Percentiles rank a stretch among this genome's conserved stretches.
These are phyloP conservation scores for Drosophila meridionalis DNA, from an alignment of 2,888 invertebrate genomes.

Conservation along the genomic window DNA sequence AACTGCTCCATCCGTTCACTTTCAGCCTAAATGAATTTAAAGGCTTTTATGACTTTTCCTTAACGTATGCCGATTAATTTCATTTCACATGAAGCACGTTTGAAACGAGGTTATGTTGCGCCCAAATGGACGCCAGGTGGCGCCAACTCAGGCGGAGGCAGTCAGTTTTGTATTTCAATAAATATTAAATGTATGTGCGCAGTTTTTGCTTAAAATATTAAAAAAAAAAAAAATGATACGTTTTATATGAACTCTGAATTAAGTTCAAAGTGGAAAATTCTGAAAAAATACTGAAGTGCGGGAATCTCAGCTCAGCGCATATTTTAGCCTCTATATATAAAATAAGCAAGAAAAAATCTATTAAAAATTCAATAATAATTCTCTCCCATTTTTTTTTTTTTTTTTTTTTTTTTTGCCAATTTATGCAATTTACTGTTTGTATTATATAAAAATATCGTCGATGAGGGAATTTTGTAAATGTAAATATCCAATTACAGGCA, in stretches of 20 bases:
- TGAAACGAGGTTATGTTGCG: constrained; percentile 24
- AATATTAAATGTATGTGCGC: not conserved
- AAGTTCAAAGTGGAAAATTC: not conserved
- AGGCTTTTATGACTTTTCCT: constrained; percentile 60
- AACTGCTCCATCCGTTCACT: not conserved
- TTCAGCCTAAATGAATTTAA: constrained; percentile 69
- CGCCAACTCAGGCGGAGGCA: not conserved
- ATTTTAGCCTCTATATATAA: not conserved
- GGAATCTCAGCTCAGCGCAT: not conserved
- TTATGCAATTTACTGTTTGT: constrained; percentile 1
- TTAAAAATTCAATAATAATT: constrained; percentile 2
- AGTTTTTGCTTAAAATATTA: not conserved
- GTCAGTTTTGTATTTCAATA: not conserved
- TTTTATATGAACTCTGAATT: not conserved
- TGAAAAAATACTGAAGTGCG: not conserved
- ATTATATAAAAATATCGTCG: not conserved
- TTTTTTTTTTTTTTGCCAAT: not conserved
- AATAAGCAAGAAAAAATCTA: not conserved
- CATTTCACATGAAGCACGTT: constrained; percentile 62
- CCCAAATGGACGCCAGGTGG: constrained; percentile 30
- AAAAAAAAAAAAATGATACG: not conserved
- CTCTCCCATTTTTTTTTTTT: too few species aligned
- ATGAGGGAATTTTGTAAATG: constrained; percentile 12
- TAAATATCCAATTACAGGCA: constrained; percentile 16
- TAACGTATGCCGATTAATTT: constrained; percentile 71